These are phyloP conservation scores for Holacanthus passer DNA, from an alignment of 2,113 vertebrate genomes.

Conservation along the genomic window DNA sequence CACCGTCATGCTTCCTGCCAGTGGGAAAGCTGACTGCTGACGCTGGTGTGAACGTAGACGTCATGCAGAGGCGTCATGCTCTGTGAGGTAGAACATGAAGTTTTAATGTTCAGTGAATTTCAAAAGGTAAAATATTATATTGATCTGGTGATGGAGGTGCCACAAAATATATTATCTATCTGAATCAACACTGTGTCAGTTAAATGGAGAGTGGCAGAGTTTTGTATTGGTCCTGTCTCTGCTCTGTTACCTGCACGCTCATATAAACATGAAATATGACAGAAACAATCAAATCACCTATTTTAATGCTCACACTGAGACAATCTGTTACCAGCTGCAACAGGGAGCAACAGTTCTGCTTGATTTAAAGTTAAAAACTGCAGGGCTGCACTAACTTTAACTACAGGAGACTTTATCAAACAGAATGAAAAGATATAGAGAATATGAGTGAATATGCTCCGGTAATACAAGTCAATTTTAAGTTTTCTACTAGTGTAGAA, in stretches of 20 bases:
- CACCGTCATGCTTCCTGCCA: not conserved
- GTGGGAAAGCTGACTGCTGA: not conserved
- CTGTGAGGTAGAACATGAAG: not conserved
- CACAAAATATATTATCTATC: not conserved
- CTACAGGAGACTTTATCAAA: no score
- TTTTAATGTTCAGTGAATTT: not conserved
- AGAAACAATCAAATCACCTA: not conserved
- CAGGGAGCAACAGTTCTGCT: no score
- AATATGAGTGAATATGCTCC: no score
- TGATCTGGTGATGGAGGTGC: not conserved
- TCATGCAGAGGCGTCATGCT: not conserved
- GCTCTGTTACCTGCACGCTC: no score
- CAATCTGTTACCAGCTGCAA: not conserved
- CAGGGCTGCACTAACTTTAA: no score
- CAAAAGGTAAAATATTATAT: not conserved
- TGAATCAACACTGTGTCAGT: not conserved
- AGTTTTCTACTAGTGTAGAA: not conserved
- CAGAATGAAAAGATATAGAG: no score
- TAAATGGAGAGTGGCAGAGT: not conserved
- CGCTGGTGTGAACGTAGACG: not conserved
- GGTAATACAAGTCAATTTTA: no score
- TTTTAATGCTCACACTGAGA: not conserved
- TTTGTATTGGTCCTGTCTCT: not conserved
- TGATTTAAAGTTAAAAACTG: no score
- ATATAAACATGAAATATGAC: not conserved